Percentiles rank a stretch among this genome's conserved stretches.
phyloP scores from a whole-genome alignment of 2,797 vertebrate genomes.

The Coilia nasus region DNA sequence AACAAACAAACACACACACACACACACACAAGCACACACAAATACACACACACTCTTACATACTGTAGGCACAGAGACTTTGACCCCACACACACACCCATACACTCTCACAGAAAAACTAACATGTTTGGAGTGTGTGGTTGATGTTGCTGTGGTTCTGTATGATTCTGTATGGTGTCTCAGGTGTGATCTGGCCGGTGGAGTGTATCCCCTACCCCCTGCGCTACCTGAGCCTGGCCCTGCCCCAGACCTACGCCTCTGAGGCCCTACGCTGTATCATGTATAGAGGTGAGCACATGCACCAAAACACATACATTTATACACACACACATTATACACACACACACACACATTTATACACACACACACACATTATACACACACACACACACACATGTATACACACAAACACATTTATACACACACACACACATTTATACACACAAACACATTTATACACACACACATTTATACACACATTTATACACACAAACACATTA shows the following conservation, averaged over 20 bases:
- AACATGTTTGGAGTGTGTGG: background rate
- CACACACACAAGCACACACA: background rate
- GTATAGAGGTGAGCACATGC: constrained; percentile 74
- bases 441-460: constrained; percentile 7
- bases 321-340: background rate
- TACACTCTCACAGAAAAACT: no score
- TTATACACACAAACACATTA: background rate
- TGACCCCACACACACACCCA: background rate
- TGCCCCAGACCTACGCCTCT: constrained; percentile 80
- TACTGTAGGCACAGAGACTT: background rate
- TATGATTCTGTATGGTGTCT: background rate
- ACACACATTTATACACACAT: background rate
- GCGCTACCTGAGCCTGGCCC: constrained; percentile 76
- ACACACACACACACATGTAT: background rate
- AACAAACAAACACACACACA: no score
- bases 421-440: constrained; percentile 48
- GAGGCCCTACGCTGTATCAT: constrained; percentile 79
- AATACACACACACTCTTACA: background rate
- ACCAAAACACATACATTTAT: constrained; percentile 11
- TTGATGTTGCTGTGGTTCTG: background rate
- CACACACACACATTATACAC: background rate
- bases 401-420: background rate
- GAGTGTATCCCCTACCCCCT: constrained; percentile 82
- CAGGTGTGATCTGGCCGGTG: constrained; percentile 82
- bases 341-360: background rate